Conservation (phyloP, 2,797 vertebrate genomes). For the Phrynocephalus guinanensis region DNA sequence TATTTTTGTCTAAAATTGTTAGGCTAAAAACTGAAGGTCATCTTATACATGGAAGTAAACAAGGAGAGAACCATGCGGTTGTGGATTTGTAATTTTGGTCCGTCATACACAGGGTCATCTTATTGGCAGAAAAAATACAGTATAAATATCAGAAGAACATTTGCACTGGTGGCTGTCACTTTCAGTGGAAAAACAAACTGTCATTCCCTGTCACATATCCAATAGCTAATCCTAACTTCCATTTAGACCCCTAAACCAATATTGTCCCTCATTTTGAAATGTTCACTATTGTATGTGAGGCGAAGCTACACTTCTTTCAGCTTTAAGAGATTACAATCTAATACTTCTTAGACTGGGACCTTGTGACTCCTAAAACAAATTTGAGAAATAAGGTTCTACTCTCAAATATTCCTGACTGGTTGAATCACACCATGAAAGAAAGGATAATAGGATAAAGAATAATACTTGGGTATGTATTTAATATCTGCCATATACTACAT, state of each 20-base stretch:
- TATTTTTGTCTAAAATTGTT: too few species aligned
- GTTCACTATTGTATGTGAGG: conserved; percentile 3
- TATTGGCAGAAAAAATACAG: not conserved
- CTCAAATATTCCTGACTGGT: not conserved
- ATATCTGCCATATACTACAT: not conserved
- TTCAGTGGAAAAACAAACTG: not conserved
- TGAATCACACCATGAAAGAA: not conserved
- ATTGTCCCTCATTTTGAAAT: conserved; percentile 27
- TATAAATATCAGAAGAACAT: not conserved
- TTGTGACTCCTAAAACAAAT: not conserved
- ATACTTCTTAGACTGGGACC: not conserved
- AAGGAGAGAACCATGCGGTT: too few species aligned
- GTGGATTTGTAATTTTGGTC: too few species aligned
- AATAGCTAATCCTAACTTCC: not conserved
- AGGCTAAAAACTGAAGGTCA: too few species aligned
- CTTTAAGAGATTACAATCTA: not conserved
- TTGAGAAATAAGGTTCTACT: not conserved
- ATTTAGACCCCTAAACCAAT: not conserved
- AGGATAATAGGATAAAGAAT: not conserved
- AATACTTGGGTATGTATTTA: not conserved
- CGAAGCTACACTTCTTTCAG: not conserved
- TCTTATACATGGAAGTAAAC: too few species aligned
- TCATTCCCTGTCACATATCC: not conserved
- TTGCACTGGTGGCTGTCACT: not conserved
- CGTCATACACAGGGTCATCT: too few species aligned